These are phyloP conservation scores for Chlorops oryzae DNA, from an alignment of 1,140 invertebrate species.

Conservation along the genomic window DNA sequence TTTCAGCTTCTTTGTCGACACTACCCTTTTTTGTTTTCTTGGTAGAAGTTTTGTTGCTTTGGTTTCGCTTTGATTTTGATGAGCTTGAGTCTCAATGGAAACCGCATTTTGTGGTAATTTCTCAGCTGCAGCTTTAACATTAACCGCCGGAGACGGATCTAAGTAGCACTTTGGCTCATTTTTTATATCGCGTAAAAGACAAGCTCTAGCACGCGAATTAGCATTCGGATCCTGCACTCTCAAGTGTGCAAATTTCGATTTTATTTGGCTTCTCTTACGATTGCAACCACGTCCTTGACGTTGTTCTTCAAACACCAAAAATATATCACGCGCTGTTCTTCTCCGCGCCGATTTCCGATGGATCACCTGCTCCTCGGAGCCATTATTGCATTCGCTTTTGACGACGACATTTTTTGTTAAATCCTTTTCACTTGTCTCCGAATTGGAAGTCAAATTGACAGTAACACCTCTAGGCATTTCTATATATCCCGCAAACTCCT, in stretches of 20 bases:
- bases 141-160: no score
- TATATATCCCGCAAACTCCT: no score
- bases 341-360: constrained; percentile 42
- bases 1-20: neutral
- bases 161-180: constrained; percentile 42
- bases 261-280: constrained; percentile 26
- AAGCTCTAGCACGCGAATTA: constrained; percentile 18
- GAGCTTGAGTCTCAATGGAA: neutral
- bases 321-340: constrained; percentile 44
- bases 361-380: constrained; percentile 22
- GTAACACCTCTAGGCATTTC: no score
- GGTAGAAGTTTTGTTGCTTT: neutral
- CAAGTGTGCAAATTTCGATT: constrained; percentile 40
- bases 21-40: neutral
- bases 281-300: constrained; percentile 30
- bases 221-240: constrained; percentile 37
- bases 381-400: no score
- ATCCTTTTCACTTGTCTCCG: no score
- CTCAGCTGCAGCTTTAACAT: constrained; percentile 6
- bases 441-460: no score
- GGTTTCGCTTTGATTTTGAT: neutral
- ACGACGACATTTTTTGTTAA: no score
- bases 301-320: constrained; percentile 43
- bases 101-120: constrained; percentile 2
- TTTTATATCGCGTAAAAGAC: constrained; percentile 39